A percentile compares a stretch with the other conserved stretches of the same genome.
These are phyloP conservation scores for Graptemys geographica DNA, from an alignment of 2,797 vertebrate species.

Conservation along the genomic window DNA sequence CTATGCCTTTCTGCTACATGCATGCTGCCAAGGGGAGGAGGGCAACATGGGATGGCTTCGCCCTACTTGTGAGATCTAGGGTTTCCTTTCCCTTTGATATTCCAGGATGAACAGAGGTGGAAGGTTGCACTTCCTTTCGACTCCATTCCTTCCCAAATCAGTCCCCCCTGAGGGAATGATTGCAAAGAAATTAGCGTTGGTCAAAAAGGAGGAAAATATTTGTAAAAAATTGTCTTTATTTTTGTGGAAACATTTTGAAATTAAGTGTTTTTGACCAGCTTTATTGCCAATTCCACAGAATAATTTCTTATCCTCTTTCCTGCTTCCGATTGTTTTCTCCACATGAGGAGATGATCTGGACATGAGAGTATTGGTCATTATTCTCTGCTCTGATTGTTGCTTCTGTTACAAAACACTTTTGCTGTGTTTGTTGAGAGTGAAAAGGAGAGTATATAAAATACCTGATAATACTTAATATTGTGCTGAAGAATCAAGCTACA, in stretches of 20 bases:
- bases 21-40: not conserved
- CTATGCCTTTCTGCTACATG: not conserved
- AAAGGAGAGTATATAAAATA: not conserved
- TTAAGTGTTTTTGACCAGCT: not conserved
- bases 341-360: not conserved
- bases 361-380: not conserved
- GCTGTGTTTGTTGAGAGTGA: not conserved
- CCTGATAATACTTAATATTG: not conserved
- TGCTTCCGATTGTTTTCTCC: not conserved
- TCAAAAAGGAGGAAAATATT: not conserved
- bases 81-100: not conserved
- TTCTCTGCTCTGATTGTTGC: not conserved
- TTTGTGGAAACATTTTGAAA: not conserved
- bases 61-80: not conserved
- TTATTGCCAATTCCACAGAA: not conserved
- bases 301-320: not conserved
- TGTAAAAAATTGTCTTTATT: not conserved
- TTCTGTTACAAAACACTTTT: not conserved
- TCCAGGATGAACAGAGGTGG: not conserved
- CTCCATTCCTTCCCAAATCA: not conserved
- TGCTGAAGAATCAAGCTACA: not conserved
- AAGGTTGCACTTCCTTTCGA: not conserved
- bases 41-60: not conserved
- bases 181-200: not conserved
- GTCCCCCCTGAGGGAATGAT: not conserved